Percentiles rank a stretch among this genome's conserved stretches.
phyloP scores from a whole-genome alignment of 92 coral and sea anemone species.

The Paragorgia papillata region DNA sequence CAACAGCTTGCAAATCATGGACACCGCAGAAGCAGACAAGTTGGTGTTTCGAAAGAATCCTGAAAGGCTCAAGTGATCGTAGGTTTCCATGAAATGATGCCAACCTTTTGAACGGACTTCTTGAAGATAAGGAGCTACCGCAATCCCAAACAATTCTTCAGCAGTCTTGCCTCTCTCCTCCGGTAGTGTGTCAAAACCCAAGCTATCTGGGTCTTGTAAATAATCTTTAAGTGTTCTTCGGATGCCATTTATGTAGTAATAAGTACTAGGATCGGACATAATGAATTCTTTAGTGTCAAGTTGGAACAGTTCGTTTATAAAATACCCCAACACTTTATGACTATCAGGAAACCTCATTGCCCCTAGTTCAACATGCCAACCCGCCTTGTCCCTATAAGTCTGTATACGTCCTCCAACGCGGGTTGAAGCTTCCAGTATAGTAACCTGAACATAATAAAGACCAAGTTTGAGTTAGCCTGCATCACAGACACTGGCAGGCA shows the following conservation, averaged over 20 bases:
- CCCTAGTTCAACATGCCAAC: slow-evolving; percentile 17
- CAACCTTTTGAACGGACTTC: slow-evolving; percentile 11
- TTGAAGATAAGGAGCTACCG: not conserved
- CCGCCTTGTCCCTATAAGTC: slow-evolving; percentile 26
- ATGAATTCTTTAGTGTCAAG: slow-evolving; percentile 1
- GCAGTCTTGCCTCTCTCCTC: slow-evolving; percentile 6
- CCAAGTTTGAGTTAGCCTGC: no score
- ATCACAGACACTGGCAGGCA: no score
- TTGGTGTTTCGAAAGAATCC: slow-evolving; percentile 1
- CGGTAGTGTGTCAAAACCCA: not conserved
- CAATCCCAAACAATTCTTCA: not conserved
- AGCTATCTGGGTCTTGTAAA: not conserved
- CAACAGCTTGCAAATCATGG: not conserved
- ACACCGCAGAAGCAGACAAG: not conserved
- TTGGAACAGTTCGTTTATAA: slow-evolving; percentile 1
- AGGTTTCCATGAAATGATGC: not conserved
- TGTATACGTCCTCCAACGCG: slow-evolving; percentile 4
- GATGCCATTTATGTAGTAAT: slow-evolving; percentile 6
- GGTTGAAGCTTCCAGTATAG: slow-evolving; percentile 12
- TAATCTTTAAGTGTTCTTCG: not conserved
- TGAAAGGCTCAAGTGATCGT: not conserved
- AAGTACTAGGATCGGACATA: not conserved
- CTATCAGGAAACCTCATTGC: slow-evolving; percentile 8
- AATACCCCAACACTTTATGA: not conserved
- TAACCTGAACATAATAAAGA: not conserved